phyloP scores from a whole-genome alignment of 2,113 vertebrate species.

The Carassius auratus region DNA sequence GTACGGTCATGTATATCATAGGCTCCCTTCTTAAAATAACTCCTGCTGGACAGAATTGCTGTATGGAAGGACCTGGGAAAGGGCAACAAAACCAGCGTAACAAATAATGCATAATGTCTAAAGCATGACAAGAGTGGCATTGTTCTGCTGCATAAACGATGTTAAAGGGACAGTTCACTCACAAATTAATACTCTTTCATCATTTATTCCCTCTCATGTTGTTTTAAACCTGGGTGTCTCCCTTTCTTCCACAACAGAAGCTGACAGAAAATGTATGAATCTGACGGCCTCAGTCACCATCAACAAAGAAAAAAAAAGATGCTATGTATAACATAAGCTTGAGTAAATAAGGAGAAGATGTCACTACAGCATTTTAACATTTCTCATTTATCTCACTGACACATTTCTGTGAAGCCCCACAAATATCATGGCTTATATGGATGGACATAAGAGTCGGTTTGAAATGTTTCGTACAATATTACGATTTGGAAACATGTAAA shows the following conservation, averaged over 20 bases:
- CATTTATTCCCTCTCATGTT: not conserved
- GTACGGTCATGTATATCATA: constrained; percentile 5
- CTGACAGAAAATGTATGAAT: not conserved
- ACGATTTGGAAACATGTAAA: not conserved
- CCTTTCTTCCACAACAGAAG: not conserved
- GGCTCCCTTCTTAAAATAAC: constrained; percentile 36
- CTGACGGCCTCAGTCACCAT: not conserved
- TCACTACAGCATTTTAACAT: too few relatives aligned
- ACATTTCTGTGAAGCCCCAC: constrained; percentile 2
- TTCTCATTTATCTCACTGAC: not conserved
- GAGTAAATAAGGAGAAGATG: not conserved
- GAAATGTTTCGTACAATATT: not conserved
- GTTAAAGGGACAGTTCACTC: not conserved
- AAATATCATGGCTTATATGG: not conserved
- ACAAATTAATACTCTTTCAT: not conserved
- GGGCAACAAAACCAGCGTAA: constrained; percentile 9
- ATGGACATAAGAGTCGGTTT: not conserved
- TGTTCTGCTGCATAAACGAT: constrained; percentile 21
- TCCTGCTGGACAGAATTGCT: not conserved
- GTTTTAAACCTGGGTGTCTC: not conserved
- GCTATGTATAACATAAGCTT: not conserved
- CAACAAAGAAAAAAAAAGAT: not conserved
- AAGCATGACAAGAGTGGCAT: constrained; percentile 44
- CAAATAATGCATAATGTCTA: constrained; percentile 42
- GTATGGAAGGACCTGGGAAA: not conserved